Evolutionary conservation across 2,113 vertebrate species (phyloP), one percentile per base, ranked within the genome.

Genomic region (Butastur rufipennis): DNA sequence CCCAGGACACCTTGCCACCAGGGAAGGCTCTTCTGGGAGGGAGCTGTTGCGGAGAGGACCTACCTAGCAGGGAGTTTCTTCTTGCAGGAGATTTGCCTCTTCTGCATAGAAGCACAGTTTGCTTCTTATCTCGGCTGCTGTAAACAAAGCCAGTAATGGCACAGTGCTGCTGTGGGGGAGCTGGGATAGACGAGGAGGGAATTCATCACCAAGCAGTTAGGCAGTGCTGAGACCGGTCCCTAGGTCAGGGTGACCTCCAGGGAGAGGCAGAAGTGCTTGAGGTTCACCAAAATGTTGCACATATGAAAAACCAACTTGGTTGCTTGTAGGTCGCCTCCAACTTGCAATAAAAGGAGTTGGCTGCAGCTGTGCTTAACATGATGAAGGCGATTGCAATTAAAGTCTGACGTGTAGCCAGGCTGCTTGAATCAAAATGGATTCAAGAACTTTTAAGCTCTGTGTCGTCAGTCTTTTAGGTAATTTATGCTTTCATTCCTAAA

Each of bases 361-460:
- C 91, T 95, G 84, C 89, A 91, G 81, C 81, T 93, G 87, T 77
- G 59, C 65, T 90, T 29, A 45, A 50, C 43, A 3, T 21, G 55
- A 77, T 81, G 55, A 50, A 75, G 66, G 84, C 4, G 0, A 82
- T 34, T 80, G 91, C 84, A 93, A 50, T 85, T 87, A 75, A 81
- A 87, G 71, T 87, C 84, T 96, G 93, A 89, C 9, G 11, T 68
- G 74, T 80, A 90, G 77, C 91, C 81, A 62, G 84, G 47, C 75
- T 89, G 66, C 74, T 95, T 80, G 70, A 87, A 82, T 95, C 45
- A n/a, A 95, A 91, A 96, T 36, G 43, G 62, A 82, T 80, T 96
- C 65, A 91, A 81, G 81, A 85, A 55, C 9, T 70, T 73, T 48
- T 4, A 89, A 70, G 47, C 58, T 90, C 58, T 61, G 32, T 90